Base-by-base conservation (phyloP, 1,140 invertebrate species). In the Neomicropteryx cornuta region DNA sequence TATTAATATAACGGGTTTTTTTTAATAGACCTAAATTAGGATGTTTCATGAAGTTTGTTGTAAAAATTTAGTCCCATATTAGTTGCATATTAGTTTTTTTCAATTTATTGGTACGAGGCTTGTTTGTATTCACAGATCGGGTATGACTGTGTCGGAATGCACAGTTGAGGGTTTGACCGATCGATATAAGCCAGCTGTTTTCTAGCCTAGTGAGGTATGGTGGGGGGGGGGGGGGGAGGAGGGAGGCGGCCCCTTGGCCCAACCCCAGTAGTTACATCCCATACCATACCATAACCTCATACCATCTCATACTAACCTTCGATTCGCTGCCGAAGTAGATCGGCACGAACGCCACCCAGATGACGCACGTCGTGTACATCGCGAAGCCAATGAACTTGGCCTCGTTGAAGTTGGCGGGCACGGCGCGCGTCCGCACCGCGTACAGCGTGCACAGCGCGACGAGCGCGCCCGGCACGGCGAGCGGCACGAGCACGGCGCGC, bases 401-500 rank as follows among this genome's bases (percentile, higher is more conserved):
- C 53, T 87, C 83, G 60, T 90, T 91, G 55, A 90, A 90, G 56
- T 90, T 91, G 60, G 88, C 87, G 0, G 87, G 87, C 27, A 91
- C 73, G 51, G 88, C 89, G 11, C 87, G 60, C 0, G 87, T 90
- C 60, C 89, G 89, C 6, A 92, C 68, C 1, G 87, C 87, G 56
- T 89, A 90, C 6, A 87, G 56, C 1, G 86, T 90, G 50, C 87
- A 90, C 42, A 89, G 69, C 3, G 73, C 68, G 18, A 90, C 79
- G 0, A 91, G 68, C 41, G 88, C 66, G 44, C 86, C 77, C 53
- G 87, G 84, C 56, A 85, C 90, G 1, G 80, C 75, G 24, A 90
- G 70, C 0, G 88, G 87, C 5, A 76, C 73, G 2, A 89, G 62
- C 30, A 89, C 78, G 0, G 80, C 81, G 55, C 58, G 64, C 23